These are phyloP conservation scores for Planococcus citri DNA, from an alignment of 1,140 invertebrate genomes.

Conservation along the genomic window DNA sequence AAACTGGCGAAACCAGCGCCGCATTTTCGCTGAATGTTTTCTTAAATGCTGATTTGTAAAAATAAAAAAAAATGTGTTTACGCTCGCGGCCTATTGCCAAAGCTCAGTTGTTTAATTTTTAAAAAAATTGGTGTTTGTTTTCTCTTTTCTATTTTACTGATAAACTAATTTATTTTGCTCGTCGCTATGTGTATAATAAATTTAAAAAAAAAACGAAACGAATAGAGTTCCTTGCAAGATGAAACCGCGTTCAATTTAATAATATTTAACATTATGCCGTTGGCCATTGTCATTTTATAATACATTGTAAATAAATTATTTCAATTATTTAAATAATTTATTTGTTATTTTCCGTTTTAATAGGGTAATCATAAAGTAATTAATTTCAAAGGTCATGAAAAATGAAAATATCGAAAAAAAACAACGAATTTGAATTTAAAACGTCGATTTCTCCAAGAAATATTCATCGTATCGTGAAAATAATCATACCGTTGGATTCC, in stretches of 20 bases:
- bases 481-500: too few species aligned
- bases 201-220: too few species aligned
- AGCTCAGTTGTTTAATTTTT: too few species aligned
- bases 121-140: too few species aligned
- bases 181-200: not conserved
- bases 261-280: not conserved
- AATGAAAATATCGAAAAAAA: too few species aligned
- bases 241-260: not conserved
- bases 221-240: constrained; percentile 1
- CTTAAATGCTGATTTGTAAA: constrained; percentile 10
- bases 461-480: too few species aligned
- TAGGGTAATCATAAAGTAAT: too few species aligned
- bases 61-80: not conserved
- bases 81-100: too few species aligned
- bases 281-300: not conserved
- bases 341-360: too few species aligned
- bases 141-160: not conserved
- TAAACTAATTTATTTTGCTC: not conserved
- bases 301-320: constrained; percentile 2
- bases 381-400: too few species aligned
- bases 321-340: not conserved
- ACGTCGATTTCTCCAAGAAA: too few species aligned
- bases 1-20: constrained; percentile 64
- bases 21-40: constrained; percentile 76
- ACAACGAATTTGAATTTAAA: too few species aligned